Conservation (phyloP, 2,113 vertebrate genomes). For the Zosterops japonicus region DNA sequence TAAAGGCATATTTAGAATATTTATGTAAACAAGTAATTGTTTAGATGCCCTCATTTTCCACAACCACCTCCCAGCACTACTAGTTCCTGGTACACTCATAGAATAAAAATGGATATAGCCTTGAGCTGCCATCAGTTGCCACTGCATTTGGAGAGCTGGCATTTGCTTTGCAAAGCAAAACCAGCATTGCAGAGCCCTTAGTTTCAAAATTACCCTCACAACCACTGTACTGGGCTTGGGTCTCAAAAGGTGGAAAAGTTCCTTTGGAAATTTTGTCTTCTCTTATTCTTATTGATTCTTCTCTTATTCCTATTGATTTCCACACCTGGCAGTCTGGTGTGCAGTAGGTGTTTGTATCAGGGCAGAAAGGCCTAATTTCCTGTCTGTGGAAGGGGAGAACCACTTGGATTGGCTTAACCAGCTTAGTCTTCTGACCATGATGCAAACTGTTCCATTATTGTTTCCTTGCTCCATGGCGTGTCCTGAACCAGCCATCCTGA, state of each 20-base stretch:
- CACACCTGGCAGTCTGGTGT: neutral
- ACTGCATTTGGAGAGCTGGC: neutral
- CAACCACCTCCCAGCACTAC: neutral
- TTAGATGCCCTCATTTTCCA: neutral
- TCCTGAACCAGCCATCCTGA: neutral
- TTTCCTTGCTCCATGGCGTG: neutral
- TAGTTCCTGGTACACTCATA: neutral
- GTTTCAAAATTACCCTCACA: neutral
- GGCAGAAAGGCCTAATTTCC: neutral
- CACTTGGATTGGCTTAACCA: neutral
- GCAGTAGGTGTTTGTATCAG: neutral
- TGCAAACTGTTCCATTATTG: neutral
- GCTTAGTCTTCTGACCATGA: neutral
- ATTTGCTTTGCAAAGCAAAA: constrained; percentile 40
- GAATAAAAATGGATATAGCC: constrained; percentile 42
- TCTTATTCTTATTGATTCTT: neutral
- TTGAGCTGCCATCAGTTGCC: constrained; percentile 40
- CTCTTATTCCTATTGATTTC: neutral
- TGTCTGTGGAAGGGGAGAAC: neutral
- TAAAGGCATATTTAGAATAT: neutral
- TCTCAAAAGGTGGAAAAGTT: neutral
- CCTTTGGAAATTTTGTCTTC: neutral
- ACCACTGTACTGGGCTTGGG: neutral
- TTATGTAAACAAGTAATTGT: constrained; percentile 3
- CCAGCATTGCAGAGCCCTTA: neutral